Evolutionary conservation across 2,113 vertebrate genomes (phyloP).

Genomic region (Bambusicola thoracicus): DNA sequence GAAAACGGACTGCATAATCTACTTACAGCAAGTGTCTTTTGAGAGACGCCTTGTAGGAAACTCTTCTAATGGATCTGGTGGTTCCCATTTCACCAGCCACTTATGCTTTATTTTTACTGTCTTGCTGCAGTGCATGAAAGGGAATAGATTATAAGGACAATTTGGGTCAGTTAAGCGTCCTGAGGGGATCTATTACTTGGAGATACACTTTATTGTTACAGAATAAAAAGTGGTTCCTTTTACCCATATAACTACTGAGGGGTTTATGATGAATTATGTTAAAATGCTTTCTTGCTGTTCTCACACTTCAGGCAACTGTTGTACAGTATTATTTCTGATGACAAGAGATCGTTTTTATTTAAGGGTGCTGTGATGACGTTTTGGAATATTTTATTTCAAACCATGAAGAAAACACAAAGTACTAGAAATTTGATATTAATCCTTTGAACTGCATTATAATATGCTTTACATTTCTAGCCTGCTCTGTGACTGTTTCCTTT

Average conservation of each 20-base stretch:
- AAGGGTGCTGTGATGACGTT: background rate
- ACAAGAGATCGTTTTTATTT: background rate
- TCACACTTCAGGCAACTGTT: background rate
- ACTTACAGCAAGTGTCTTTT: conserved; percentile 37
- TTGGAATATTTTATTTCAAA: background rate
- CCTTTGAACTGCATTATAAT: background rate
- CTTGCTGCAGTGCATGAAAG: background rate
- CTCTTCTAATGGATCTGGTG: conserved; percentile 15
- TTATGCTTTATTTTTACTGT: conserved; percentile 4
- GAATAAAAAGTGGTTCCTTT: background rate
- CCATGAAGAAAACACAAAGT: background rate
- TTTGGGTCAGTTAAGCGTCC: background rate
- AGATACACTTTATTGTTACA: background rate
- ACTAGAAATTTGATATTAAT: background rate
- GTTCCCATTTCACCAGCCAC: background rate
- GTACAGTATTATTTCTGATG: background rate
- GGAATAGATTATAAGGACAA: background rate
- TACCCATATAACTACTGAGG: background rate
- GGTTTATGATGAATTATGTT: background rate
- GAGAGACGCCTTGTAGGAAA: background rate
- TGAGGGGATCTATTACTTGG: conserved; percentile 9
- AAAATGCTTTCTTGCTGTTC: background rate
- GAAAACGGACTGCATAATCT: conserved; percentile 29
- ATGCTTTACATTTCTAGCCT: background rate
- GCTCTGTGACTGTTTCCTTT: background rate